Evolutionary conservation across 1,140 invertebrate genomes (phyloP), one percentile per base, ranked within the genome.

Genomic region (Parasteatoda tepidariorum): DNA sequence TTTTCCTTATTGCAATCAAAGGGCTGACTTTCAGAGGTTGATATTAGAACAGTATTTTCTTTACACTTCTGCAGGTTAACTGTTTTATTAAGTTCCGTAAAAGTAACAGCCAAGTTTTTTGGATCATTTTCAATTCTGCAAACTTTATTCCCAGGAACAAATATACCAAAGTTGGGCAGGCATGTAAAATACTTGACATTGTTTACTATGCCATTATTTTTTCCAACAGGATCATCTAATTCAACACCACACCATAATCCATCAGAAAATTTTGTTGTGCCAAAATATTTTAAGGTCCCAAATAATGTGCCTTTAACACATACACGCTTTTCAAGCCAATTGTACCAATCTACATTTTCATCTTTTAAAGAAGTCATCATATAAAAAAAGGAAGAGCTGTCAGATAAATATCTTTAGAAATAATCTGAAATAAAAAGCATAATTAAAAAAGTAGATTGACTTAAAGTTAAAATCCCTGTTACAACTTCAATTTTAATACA

Each of bases 261-360:
- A 85, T 86, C 48, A 74, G 88, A 90, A 86, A 92, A 92, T 71
- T 88, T 89, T 48, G 90, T 89, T 5, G 86, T 87, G 9, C 91
- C 91, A 22, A 90, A 88, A 86, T 89, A 91, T 33, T 88, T 86
- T 24, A 90, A 84, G 18, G 87, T 87, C 24, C 68, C 83, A 67
- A 33, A 18, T 31, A 67, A 68, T 24, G 38, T 54, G 31, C 76
- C 76, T 15, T 30, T 38, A n/a, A 70, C 34, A 26, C 61, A 48
- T 31, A 99, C 95, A 85, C 94, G 91, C 88, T 98, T 95, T 54
- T 97, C 97, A 87, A 99, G 96, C 54, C 2, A 68, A n/a, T 22
- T 48, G 13, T 28, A 11, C 67, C 70, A 54, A 18, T 55, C 41
- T 70, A 18, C 30, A 22, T 24, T 11, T 61, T 61, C 57, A 61